Base-by-base conservation (phyloP, 2,113 vertebrate species). In the Hippocampus zosterae region DNA sequence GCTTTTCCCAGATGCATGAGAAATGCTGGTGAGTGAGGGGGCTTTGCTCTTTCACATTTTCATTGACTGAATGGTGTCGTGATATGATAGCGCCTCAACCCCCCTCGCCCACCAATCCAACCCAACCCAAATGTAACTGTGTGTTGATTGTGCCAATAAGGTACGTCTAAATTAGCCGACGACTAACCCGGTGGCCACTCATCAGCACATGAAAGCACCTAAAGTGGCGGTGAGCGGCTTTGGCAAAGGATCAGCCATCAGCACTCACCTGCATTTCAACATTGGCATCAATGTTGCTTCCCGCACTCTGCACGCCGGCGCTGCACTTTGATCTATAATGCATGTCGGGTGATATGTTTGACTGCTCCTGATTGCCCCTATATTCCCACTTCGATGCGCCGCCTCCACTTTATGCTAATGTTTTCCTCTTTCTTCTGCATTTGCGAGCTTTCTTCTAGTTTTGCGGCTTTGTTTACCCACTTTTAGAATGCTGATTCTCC, bases 321-420 rank as follows among this genome's bases (percentile, higher is more conserved):
- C 76, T 83, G 66, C 78, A 74, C 83, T 88, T 84, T 85, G 83
- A 88, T 89, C 73, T 86, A 81, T 87, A 77, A 85, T 89, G 76
- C 76, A 84, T 82, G 77, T 74, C 67, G 73, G 67, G 53, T 71
- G 77, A 83, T 84, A 69, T 65, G 67, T 71, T 78, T 73, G 65
- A 76, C 70, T 79, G 76, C 81, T 70, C 81, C 50, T 76, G 63
- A 75, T 73, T 81, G 66, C 66, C 50, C 40, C 71, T 65, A 46
- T 68, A 67, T 70, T 76, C 68, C 68, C 59, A 27, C 79, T 73
- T 80, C 53, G 67, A 71, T 70, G 33, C 46, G 2, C 55, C 67
- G 55, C 56, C 29, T 78, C 66, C 50, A 42, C 61, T 65, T 65
- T 59, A 21, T 72, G 67, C 73, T 72, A 33, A 61, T 21, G 55